These are phyloP conservation scores for Leptatherina wallacei DNA, from an alignment of 2,797 vertebrate species.

Conservation along the genomic window DNA sequence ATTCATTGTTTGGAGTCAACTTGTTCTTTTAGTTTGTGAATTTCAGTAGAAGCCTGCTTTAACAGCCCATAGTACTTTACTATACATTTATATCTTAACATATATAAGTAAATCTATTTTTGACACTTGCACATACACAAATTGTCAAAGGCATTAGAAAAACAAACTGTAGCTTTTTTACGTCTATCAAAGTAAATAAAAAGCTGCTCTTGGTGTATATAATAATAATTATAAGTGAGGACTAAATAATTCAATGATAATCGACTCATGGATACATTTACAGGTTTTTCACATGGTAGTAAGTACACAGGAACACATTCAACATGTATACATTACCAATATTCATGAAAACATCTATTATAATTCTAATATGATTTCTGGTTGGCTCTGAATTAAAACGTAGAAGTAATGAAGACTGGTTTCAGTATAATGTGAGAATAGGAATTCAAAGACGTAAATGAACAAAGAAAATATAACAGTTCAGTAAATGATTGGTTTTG, in stretches of 20 bases:
- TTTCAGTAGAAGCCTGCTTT: not conserved
- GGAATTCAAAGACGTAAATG: not conserved
- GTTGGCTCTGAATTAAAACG: not conserved
- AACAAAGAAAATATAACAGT: not conserved
- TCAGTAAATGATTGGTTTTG: not conserved
- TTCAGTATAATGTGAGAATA: not conserved
- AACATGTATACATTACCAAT: not conserved
- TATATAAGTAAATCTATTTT: not conserved
- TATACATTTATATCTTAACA: not conserved
- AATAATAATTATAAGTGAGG: not conserved
- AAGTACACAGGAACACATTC: not conserved
- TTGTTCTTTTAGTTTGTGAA: conserved; percentile 25
- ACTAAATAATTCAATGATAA: not conserved
- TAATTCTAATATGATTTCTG: not conserved
- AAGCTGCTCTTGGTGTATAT: not conserved
- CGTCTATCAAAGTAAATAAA: not conserved
- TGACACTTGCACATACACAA: not conserved
- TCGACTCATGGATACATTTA: not conserved
- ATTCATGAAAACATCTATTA: not conserved
- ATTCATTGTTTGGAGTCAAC: conserved; percentile 21
- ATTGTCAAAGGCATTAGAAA: not conserved
- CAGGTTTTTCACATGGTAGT: not conserved
- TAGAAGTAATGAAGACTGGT: not conserved
- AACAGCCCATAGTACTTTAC: not conserved
- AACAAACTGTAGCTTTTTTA: conserved; percentile 16